phyloP scores from a whole-genome alignment of 2,797 vertebrate genomes.

The Valencia hispanica region DNA sequence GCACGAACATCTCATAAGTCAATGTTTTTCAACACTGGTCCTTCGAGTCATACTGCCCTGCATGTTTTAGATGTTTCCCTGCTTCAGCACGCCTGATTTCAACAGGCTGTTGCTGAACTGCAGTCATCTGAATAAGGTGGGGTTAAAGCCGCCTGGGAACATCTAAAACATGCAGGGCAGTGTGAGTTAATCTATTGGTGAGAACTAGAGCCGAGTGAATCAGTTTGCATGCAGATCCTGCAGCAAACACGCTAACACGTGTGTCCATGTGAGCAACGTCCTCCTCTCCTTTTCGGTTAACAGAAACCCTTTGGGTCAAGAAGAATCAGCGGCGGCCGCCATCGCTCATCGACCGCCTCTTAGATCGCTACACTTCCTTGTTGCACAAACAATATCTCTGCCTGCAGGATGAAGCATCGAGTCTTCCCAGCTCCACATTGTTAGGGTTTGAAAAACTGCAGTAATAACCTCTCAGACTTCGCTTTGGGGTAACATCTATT shows the following conservation, averaged over 20 bases:
- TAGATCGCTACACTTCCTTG: constrained; percentile 34
- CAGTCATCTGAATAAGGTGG: too few species aligned
- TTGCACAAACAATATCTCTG: constrained; percentile 53
- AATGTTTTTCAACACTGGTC: too few species aligned
- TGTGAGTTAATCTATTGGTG: background rate
- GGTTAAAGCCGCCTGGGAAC: too few species aligned
- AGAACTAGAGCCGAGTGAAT: background rate
- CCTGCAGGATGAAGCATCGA: constrained; percentile 49
- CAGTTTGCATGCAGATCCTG: background rate
- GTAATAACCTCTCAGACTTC: constrained; percentile 53
- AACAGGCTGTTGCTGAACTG: too few species aligned
- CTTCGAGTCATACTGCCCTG: too few species aligned
- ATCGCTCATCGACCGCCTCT: constrained; percentile 37
- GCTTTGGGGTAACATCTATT: constrained; percentile 51
- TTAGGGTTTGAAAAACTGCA: constrained; percentile 58
- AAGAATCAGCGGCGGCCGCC: constrained; percentile 22
- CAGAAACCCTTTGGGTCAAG: constrained; percentile 27
- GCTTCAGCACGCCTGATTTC: too few species aligned
- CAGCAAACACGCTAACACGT: background rate
- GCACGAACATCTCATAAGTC: too few species aligned
- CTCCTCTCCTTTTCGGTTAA: constrained; percentile 19
- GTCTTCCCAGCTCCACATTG: constrained; percentile 29
- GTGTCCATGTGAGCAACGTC: background rate
- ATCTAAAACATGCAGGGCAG: too few species aligned
- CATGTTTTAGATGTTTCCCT: too few species aligned